Conservation (phyloP, 2,797 vertebrate genomes). For the Pyrrhura leucotis region DNA sequence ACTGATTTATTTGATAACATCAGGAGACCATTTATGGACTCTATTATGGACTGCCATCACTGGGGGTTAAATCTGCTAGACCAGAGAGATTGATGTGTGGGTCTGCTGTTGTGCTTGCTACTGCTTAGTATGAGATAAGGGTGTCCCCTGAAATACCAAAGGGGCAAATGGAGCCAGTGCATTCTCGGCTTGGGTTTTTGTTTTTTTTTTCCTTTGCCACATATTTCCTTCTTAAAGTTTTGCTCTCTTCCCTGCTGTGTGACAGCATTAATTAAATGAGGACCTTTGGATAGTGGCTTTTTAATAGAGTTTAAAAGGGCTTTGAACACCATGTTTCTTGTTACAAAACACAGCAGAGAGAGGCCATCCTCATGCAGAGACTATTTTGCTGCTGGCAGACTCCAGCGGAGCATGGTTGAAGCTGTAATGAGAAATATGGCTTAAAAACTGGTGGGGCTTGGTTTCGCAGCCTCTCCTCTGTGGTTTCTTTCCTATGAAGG, state of each 20-base stretch:
- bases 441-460: neutral
- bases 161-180: neutral
- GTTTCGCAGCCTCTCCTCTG: neutral
- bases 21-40: slow-evolving; percentile 65
- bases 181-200: neutral
- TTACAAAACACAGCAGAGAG: neutral
- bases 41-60: neutral
- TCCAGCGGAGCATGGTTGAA: neutral
- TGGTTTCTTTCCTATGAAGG: neutral
- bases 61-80: neutral
- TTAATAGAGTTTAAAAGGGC: neutral
- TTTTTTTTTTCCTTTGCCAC: neutral
- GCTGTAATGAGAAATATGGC: neutral
- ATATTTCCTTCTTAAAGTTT: neutral
- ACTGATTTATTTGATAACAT: slow-evolving; percentile 73
- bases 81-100: slow-evolving; percentile 45
- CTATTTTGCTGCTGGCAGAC: neutral
- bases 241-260: neutral
- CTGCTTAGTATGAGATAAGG: slow-evolving; percentile 36
- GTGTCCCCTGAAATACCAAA: neutral
- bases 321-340: neutral
- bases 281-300: neutral
- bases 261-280: neutral
- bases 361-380: neutral
- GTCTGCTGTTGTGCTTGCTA: slow-evolving; percentile 63